These are phyloP conservation scores for Saguinus imperator DNA, from an alignment of 2,113 vertebrate genomes.

Conservation along the genomic window DNA sequence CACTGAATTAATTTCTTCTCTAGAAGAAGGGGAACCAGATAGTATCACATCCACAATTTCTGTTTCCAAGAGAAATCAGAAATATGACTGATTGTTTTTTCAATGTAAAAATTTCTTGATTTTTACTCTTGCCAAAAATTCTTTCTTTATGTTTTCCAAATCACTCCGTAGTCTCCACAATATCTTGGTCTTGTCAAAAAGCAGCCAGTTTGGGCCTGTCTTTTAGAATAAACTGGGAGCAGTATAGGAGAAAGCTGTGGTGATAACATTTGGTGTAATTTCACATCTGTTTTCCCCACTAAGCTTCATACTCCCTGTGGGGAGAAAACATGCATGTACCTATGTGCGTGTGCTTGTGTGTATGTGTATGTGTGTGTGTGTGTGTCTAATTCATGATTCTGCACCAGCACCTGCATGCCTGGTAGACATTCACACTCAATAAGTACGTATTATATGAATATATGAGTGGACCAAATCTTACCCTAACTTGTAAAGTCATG, in stretches of 20 bases:
- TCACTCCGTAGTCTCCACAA: neutral
- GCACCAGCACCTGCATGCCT: neutral
- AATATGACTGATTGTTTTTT: neutral
- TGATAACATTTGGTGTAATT: neutral
- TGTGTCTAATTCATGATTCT: neutral
- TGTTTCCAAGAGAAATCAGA: neutral
- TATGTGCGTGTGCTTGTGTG: too few relatives aligned
- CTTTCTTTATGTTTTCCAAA: neutral
- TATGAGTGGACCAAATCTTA: neutral
- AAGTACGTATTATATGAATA: neutral
- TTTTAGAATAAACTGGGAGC: neutral
- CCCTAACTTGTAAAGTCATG: neutral
- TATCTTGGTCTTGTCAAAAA: neutral
- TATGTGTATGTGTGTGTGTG: neutral
- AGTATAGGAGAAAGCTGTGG: neutral
- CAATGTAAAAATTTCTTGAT: neutral
- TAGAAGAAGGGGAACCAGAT: neutral
- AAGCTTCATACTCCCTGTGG: neutral
- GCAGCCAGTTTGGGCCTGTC: too few relatives aligned
- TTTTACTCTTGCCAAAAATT: neutral
- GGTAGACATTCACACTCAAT: neutral
- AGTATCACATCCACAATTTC: neutral
- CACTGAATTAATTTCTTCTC: neutral
- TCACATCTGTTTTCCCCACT: neutral
- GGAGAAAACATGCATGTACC: neutral